Conservation (phyloP, 2,113 vertebrate genomes). For the Choloepus hoffmanni region DNA sequence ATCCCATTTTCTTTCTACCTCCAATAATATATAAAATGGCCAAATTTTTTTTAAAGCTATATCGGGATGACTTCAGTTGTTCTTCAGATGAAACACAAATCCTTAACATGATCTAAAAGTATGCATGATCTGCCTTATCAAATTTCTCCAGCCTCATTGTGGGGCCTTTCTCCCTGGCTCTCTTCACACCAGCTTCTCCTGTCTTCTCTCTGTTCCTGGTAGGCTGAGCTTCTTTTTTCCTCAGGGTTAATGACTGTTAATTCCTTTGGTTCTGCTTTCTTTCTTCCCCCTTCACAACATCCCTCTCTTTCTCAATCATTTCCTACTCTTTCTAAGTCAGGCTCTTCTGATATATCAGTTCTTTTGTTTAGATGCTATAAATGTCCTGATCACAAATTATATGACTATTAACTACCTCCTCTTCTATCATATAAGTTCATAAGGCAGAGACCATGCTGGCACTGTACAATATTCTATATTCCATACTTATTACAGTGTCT, state of each 20-base stretch:
- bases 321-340: not conserved
- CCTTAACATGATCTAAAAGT: not conserved
- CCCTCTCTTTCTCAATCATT: not conserved
- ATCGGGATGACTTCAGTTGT: not conserved
- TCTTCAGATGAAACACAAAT: not conserved
- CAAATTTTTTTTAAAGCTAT: not conserved
- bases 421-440: not conserved
- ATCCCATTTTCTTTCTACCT: conserved; percentile 25
- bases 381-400: not conserved
- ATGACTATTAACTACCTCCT: not conserved
- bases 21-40: not conserved
- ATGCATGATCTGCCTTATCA: not conserved
- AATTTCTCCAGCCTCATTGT: not conserved
- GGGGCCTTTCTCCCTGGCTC: not conserved
- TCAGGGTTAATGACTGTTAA: not conserved
- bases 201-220: not conserved
- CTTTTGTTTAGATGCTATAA: not conserved
- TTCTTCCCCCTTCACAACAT: not conserved
- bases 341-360: not conserved
- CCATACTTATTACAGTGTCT: not conserved
- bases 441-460: not conserved
- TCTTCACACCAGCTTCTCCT: not conserved
- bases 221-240: not conserved
- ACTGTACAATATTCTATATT: not conserved
- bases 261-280: not conserved